A percentile compares a stretch with the other conserved stretches of the same genome.
These are phyloP conservation scores for Rhagoletis zephyria DNA, from an alignment of 1,140 invertebrate species.

Conservation along the genomic window DNA sequence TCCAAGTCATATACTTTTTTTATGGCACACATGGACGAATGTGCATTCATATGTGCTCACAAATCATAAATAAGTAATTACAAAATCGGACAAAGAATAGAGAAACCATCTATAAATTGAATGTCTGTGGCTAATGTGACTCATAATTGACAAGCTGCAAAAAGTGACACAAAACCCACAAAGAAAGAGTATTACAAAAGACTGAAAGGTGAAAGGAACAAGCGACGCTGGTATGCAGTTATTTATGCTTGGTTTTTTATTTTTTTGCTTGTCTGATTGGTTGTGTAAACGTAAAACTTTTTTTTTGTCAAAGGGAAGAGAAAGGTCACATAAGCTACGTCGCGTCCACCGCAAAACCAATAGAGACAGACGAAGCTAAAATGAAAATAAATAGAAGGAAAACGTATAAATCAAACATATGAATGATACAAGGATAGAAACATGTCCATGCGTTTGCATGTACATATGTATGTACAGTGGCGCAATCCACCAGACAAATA, in stretches of 20 bases:
- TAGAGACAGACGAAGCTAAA: background rate
- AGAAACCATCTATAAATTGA: background rate
- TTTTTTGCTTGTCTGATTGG: background rate
- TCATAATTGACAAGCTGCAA: background rate
- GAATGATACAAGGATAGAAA: background rate
- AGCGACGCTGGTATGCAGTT: background rate
- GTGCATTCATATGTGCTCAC: too few species aligned
- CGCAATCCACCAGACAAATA: background rate
- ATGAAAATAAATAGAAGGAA: background rate
- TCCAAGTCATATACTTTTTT: too few species aligned
- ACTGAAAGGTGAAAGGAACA: background rate
- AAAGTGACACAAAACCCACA: background rate
- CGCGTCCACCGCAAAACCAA: constrained; percentile 4
- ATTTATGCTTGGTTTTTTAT: background rate
- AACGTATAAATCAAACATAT: constrained; percentile 3
- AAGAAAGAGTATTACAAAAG: background rate
- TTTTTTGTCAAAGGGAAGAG: background rate
- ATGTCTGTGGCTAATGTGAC: background rate
- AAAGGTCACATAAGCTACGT: background rate
- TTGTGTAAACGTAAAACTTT: background rate
- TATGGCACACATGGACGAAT: too few species aligned
- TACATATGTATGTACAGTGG: background rate
- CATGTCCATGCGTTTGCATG: background rate
- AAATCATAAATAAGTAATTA: constrained; percentile 17
- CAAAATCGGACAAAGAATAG: background rate